Evolutionary conservation across 1,140 invertebrate genomes (phyloP), one percentile per base, ranked within the genome.

Genomic region (Saxidomus purpurata): DNA sequence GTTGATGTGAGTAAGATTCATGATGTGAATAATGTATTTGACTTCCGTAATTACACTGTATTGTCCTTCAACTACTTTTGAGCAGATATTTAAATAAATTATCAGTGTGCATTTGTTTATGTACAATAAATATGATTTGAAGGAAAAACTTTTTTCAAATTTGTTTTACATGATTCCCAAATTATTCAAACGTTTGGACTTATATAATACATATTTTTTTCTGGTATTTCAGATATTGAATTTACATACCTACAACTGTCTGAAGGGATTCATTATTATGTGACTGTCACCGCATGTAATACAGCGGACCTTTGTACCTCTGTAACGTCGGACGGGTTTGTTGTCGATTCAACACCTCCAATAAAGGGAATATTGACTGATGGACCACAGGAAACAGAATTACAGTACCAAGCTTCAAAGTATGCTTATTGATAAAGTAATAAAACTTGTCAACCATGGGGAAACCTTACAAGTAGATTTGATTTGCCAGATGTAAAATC

Each of bases 221-320:
- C 79, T 80, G 22, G 40, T 17, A 40, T 90, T 91, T 17, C 82
- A 92, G 91, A 89, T 76, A 85, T 89, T 87, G 47, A 36, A 11
- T 34, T 91, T 22, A 77, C 59, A 9, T 63, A 89, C 25, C n/a
- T 91, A n/a, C 55, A 61, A 25, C 85, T 93, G n/a, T 63, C 82
- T 17, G 80, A 77, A n/a, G 93, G 92, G 25, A 19, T 91, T 17
- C 91, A 47, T 38, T 94, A 94, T 79, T 93, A 90, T 59, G 90
- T 89, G 0, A 93, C 91, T 15, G 89, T 94, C n/a, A 91, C 88
- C 8, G 93, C 90, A 34, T 93, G 92, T 89, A 93, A 94, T 80
- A 89, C 88, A 4, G 91, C 91, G 38, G 87, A 67, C 17, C 63
- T 91, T 13, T 93, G 91, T 90, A 85, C 85, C 1, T 83, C 81